Base-by-base conservation (phyloP, 1,140 invertebrate genomes). In the Pachypsylla venusta region DNA sequence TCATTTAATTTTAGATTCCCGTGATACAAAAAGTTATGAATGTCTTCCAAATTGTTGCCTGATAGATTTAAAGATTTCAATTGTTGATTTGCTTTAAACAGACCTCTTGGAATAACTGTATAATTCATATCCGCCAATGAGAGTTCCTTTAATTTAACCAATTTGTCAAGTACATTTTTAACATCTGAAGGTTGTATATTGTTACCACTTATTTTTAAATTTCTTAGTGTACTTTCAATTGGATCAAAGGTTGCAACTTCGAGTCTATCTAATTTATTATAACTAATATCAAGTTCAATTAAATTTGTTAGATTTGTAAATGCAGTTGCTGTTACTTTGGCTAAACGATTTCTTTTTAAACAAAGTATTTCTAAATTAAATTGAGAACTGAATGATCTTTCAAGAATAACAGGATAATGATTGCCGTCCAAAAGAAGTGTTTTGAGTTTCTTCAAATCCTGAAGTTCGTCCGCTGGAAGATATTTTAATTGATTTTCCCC, bases 401-500 rank as follows among this genome's bases (percentile, higher is more conserved):
- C 84, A 22, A 83, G 74, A 28, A 87, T 74, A 2, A 85, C 82
- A 2, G 84, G 82, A 54, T 89, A 70, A 67, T 83, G 79, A 73
- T 89, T 90, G 25, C 84, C 84, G 65, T 88, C 83, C 61, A 89
- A 72, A 64, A 76, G 74, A 53, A 90, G 73, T 63, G 76, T 77
- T 64, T 78, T 78, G 35, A 90, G 71, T 60, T 77, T 77, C 65
- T 78, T 79, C 58, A 87, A 73, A 66, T 82, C 81, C 59, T 76
- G 75, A 65, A 87, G 85, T 66, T 84, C 82, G 65, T 87, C 85
- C 19, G 81, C 72, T 61, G 79, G 78, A 53, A 90, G 70, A 70
- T 85, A 85, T 70, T 84, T 83, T 64, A 90, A 83, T 62, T 78
- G 70, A 67, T 90, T 90, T 66, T 85, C 74, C 39, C 84, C 82